Evolutionary conservation across 2,797 vertebrate species (phyloP).

Genomic region (Crenuchus spilurus): DNA sequence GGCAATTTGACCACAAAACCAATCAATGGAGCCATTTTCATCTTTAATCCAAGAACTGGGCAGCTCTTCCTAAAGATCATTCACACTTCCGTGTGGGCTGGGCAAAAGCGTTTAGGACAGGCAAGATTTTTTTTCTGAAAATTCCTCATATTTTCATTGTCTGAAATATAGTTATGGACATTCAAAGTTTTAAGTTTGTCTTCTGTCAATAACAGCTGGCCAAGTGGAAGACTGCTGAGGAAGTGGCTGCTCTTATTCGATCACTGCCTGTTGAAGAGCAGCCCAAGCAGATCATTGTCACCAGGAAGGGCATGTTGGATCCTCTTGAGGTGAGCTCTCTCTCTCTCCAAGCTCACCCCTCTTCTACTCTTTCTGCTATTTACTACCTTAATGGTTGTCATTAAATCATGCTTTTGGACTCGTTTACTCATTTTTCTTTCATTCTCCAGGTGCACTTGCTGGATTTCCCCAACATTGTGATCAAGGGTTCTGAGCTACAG

Average conservation of each 20-base stretch:
- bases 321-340: conserved; percentile 87
- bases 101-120: conserved; percentile 98
- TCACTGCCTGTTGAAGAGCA: conserved; percentile 98
- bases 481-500: conserved; percentile 98
- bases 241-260: conserved; percentile 97
- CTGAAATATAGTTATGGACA: not conserved
- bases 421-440: not conserved
- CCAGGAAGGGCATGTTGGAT: conserved; percentile 98
- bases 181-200: not conserved
- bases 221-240: conserved; percentile 99
- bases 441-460: conserved; percentile 92
- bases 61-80: conserved; percentile 99
- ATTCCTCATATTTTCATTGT: not conserved
- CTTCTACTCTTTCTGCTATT: not conserved
- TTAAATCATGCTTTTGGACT: not conserved
- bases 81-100: conserved; percentile 98
- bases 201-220: conserved; percentile 81
- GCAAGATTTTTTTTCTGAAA: conserved; percentile 62
- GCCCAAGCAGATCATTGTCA: conserved; percentile 99
- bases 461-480: conserved; percentile 99
- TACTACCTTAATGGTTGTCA: not conserved
- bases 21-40: conserved; percentile 99
- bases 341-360: not conserved
- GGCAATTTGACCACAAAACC: conserved; percentile 99
- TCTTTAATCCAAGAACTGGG: conserved; percentile 98